A percentile compares a stretch with the other conserved stretches of the same genome.
Conservation (phyloP, 2,113 vertebrate species). For the Prietella phreatophila region DNA sequence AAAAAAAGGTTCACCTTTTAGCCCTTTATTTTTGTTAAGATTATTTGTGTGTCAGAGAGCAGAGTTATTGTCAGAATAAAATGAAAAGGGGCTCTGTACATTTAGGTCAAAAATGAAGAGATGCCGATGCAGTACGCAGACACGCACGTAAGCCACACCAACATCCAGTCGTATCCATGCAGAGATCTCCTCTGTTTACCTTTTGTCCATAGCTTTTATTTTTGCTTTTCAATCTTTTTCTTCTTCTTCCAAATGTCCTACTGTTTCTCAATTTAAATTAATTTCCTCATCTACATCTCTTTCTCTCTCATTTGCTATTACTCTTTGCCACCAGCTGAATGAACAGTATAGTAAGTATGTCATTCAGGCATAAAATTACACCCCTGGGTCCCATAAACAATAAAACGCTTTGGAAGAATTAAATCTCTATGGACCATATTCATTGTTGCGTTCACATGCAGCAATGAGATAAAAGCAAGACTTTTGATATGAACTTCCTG, state of each 20-base stretch:
- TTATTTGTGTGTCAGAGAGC: neutral
- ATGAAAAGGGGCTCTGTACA: neutral
- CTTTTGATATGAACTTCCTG: neutral
- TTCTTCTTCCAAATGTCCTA: neutral
- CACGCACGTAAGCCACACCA: neutral
- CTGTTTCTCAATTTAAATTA: neutral
- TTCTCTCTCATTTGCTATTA: slow-evolving; percentile 20
- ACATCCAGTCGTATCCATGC: neutral
- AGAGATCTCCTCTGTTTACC: slow-evolving; percentile 23
- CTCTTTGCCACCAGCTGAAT: slow-evolving; percentile 45
- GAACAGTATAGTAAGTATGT: slow-evolving; percentile 82
- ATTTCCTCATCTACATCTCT: neutral
- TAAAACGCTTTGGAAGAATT: slow-evolving; percentile 79
- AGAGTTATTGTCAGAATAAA: slow-evolving; percentile 21
- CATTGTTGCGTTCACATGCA: neutral
- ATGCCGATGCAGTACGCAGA: neutral
- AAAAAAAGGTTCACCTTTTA: neutral
- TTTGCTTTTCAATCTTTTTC: slow-evolving; percentile 65
- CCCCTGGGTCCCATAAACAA: slow-evolving; percentile 83
- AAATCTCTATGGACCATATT: slow-evolving; percentile 73
- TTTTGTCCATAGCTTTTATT: slow-evolving; percentile 75
- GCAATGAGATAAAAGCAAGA: neutral
- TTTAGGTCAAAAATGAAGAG: neutral
- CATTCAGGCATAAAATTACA: slow-evolving; percentile 86
- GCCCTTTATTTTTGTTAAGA: too few species aligned